Evolutionary conservation across 2,113 vertebrate species (phyloP).

Genomic region (Periophthalmus modestus): DNA sequence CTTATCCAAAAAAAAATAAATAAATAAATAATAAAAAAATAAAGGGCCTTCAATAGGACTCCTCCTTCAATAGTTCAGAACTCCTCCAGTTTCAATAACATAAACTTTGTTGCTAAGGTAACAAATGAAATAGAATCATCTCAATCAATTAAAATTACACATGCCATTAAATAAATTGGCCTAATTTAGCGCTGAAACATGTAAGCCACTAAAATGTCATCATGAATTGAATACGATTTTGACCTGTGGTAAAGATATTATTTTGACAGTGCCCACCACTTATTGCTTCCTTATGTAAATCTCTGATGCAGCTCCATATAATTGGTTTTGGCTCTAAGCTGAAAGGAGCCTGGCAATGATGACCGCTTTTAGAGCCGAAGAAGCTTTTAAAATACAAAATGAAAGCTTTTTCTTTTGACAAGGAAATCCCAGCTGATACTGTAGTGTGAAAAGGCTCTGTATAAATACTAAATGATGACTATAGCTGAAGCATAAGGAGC

Average conservation of each 20-base stretch:
- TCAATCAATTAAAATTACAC: not conserved
- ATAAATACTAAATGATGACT: conserved; percentile 3
- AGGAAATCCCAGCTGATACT: conserved; percentile 1
- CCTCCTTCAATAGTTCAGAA: too few species aligned
- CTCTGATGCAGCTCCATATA: conserved; percentile 13
- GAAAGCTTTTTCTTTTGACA: not conserved
- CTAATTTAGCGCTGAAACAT: not conserved
- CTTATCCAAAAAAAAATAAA: too few species aligned
- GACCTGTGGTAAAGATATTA: not conserved
- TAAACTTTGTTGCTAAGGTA: not conserved
- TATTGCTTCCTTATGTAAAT: conserved; percentile 3
- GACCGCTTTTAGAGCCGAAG: not conserved
- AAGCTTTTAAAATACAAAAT: conserved; percentile 1
- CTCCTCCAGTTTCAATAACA: not conserved
- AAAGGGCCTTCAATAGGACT: too few species aligned
- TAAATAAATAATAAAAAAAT: too few species aligned
- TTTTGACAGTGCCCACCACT: not conserved
- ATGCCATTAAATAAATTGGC: not conserved
- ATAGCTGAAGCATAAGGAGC: not conserved
- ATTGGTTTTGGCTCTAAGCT: conserved; percentile 13
- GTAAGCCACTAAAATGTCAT: not conserved
- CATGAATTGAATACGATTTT: not conserved
- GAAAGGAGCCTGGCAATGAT: conserved; percentile 15
- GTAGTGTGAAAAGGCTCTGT: not conserved
- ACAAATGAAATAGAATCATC: not conserved